A percentile compares a stretch with the other conserved stretches of the same genome.
phyloP scores from a whole-genome alignment of 1,140 invertebrate genomes.

The Drosophila simulans region DNA sequence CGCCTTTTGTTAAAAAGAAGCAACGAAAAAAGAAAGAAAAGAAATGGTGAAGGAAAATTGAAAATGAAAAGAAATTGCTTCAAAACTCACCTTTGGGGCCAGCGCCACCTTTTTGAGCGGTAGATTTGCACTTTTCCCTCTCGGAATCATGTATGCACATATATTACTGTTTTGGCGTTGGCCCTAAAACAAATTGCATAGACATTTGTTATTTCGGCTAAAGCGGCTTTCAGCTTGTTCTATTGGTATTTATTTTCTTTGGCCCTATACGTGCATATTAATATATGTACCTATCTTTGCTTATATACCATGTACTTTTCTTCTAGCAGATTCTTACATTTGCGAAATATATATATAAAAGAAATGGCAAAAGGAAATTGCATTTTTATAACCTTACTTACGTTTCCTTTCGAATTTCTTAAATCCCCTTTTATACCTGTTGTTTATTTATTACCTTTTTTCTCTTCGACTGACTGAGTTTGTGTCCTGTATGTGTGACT shows the following conservation, averaged over 20 bases:
- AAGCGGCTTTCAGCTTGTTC: conserved; percentile 41
- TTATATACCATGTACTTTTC: conserved; percentile 6
- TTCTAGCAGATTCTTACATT: conserved; percentile 5
- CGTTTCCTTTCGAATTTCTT: conserved; percentile 49
- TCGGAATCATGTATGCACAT: conserved; percentile 24
- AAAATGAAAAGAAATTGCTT: conserved; percentile 26
- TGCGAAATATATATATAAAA: background rate
- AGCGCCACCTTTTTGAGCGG: conserved; percentile 25
- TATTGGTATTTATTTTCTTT: conserved; percentile 37
- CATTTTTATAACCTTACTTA: conserved; percentile 51
- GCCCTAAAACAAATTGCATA: conserved; percentile 62
- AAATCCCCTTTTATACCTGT: conserved; percentile 69
- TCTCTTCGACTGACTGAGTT: background rate
- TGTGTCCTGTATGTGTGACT: conserved; percentile 7
- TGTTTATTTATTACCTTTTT: conserved; percentile 69
- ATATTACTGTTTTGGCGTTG: conserved; percentile 46
- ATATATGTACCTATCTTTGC: conserved; percentile 8
- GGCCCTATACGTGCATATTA: conserved; percentile 3
- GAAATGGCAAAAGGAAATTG: conserved; percentile 35
- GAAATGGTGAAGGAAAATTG: background rate
- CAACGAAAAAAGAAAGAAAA: background rate
- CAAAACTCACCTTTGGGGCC: conserved; percentile 37
- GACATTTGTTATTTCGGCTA: conserved; percentile 60
- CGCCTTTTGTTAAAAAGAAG: conserved; percentile 36
- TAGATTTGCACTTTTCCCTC: conserved; percentile 48